These are phyloP conservation scores for Acanthacorydalis orientalis DNA, from an alignment of 2,888 invertebrate species.

Conservation along the genomic window DNA sequence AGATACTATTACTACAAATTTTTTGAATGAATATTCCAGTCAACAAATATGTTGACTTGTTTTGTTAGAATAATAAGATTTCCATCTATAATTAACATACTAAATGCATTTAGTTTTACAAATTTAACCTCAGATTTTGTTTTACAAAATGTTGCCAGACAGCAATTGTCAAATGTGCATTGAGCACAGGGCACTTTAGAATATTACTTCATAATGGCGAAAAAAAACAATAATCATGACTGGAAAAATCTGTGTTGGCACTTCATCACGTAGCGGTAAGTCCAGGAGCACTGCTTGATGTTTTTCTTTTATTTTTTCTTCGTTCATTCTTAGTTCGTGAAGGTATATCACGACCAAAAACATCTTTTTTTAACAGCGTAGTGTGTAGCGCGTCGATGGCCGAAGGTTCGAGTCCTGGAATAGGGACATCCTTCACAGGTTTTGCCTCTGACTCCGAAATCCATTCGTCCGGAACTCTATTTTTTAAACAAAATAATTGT, in stretches of 20 bases:
- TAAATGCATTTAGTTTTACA: too few relatives aligned
- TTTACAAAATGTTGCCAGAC: too few relatives aligned
- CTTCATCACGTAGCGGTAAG: constrained; percentile 2
- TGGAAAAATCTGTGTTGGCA: background rate
- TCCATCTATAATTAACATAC: background rate
- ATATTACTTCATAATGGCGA: background rate
- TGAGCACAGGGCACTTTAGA: background rate
- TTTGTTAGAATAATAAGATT: background rate
- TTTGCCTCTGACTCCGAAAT: constrained; percentile 53
- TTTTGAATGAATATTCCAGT: background rate
- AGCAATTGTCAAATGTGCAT: background rate
- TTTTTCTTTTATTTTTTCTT: constrained; percentile 17
- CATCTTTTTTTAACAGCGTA: constrained; percentile 23
- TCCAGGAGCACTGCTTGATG: constrained; percentile 18
- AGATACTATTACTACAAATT: constrained; percentile 1
- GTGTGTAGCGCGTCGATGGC: constrained; percentile 35
- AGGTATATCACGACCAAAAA: constrained; percentile 9
- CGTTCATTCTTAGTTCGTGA: background rate
- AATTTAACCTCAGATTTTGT: too few relatives aligned
- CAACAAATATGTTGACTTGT: background rate
- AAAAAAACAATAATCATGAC: background rate
- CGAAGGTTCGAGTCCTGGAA: constrained; percentile 30
- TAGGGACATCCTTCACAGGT: constrained; percentile 41
- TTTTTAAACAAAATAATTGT: background rate
- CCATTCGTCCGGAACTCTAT: constrained; percentile 77